These are phyloP conservation scores for Cephus pulcher DNA, from an alignment of 2,888 invertebrate genomes.

Conservation along the genomic window DNA sequence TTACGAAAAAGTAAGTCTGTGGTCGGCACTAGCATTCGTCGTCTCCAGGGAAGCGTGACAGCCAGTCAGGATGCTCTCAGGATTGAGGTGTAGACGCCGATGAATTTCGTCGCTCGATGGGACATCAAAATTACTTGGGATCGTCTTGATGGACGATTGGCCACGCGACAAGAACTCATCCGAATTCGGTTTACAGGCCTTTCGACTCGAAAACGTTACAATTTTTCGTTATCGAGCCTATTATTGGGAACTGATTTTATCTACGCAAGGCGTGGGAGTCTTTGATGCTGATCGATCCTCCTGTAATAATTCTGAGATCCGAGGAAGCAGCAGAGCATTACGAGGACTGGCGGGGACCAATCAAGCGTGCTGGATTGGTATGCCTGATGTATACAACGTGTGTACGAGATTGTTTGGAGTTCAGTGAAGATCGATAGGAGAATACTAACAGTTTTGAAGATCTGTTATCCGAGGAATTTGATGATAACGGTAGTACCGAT, in stretches of 20 bases:
- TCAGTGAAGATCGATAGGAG: background rate
- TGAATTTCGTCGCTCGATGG: background rate
- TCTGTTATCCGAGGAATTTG: background rate
- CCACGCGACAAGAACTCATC: background rate
- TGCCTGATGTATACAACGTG: background rate
- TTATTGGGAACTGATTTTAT: background rate
- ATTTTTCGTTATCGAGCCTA: background rate
- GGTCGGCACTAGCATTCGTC: conserved; percentile 20
- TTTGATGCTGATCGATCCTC: background rate
- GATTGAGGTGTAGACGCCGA: background rate
- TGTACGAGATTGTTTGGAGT: background rate
- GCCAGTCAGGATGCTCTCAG: conserved; percentile 4
- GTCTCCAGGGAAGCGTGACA: conserved; percentile 20
- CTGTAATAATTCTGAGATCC: background rate
- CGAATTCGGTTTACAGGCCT: background rate
- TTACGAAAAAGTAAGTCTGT: conserved; percentile 15
- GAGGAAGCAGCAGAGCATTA: conserved; percentile 7
- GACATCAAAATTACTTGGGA: background rate
- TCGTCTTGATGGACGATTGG: background rate
- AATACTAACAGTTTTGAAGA: background rate
- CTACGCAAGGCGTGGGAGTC: background rate
- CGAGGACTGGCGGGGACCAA: background rate
- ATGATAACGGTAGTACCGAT: background rate
- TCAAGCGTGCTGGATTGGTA: conserved; percentile 1
- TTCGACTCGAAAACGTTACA: background rate